Evolutionary conservation across 2,797 vertebrate species (phyloP), one percentile per base, ranked within the genome.

Genomic region (Okamejei kenojei): DNA sequence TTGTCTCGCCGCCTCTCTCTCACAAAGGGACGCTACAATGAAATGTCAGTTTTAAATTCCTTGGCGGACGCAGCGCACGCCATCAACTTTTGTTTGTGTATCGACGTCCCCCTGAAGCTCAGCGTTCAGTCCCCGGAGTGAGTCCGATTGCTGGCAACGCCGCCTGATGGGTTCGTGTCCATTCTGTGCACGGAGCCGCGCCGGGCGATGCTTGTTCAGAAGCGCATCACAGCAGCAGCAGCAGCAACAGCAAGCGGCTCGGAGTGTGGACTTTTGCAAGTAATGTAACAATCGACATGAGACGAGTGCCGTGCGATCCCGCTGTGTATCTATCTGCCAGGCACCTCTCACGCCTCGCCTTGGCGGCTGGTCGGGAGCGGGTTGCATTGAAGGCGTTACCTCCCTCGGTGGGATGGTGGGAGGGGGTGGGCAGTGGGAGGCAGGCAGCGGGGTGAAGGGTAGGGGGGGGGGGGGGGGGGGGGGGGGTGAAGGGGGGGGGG

Each of bases 401-500:
- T 79, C 9, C 5, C n/a, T n/a, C 9, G n/a, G 35, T 32, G 78
- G 35, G 15, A 10, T 32, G n/a, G n/a, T 32, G 15, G n/a, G 10
- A 35, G n/a, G n/a, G n/a, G 35, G 32, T 2, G 78, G 78, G 78
- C 45, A 45, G 45, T 45, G 45, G 10, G n/a, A 6, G 58, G 26
- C 54, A 6, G 58, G 26, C 54, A 1, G n/a, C 6, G 9, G 38
- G 0, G 21, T 7, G 8, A 8, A 21, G 81, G 54, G 21, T 29
- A n/a, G n/a, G n/a, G n/a, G n/a, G n/a, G n/a, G n/a, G n/a, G n/a
- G n/a, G n/a, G n/a, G n/a, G n/a, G n/a, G n/a, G n/a, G 38, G 38
- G 0, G 0, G 4, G 5, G 15, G 58, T 15, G n/a, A 29, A n/a
- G n/a, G n/a, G n/a, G n/a, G 38, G 38, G 0, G 0, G 4, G 5